Evolutionary conservation across 2,113 vertebrate species (phyloP), one percentile per base, ranked within the genome.

Genomic region (Circaetus cinerascens): DNA sequence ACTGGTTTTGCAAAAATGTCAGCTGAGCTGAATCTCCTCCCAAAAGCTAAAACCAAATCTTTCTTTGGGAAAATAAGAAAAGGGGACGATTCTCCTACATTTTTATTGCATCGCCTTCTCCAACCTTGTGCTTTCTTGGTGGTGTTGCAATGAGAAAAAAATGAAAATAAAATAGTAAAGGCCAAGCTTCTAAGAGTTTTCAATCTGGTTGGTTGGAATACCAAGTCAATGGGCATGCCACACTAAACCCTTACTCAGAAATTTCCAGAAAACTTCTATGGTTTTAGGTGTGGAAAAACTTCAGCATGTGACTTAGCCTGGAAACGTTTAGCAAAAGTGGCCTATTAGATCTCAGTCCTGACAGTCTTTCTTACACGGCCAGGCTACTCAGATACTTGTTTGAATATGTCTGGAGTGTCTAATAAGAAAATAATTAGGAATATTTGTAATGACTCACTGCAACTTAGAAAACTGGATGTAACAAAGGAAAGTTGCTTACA

Each of bases 1-100:
- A 72, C 41, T 50, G 80, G 73, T 91, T 90, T 5, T 64, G 34
- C 15, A 41, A 59, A 94, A 97, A 97, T 90, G 92, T 90, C 92
- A 96, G 26, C 76, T 66, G 55, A 96, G 59, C 62, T 74, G 40
- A 43, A 27, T 36, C 12, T 82, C 45, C 38, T 94, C 84, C 63
- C 30, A n/a, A 40, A 79, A 92, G 67, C 71, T 74, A 53, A 91
- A 81, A 7, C 7, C 45, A 71, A 74, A 23, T 23, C 53, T 94
- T 73, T 34, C 12, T 56, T 19, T 48, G 15, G 60, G 69, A 67
- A 94, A 86, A 48, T 50, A 88, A 55, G 43, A 69, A 91, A 30
- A 78, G 8, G 11, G 1, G 6, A 55, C 12, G 19, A 25, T 55
- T 81, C 11, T 74, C 21, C 15, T 29, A 1, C 3, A 2, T 59